phyloP scores from a whole-genome alignment of 2,113 vertebrate species.

The Pollimyrus isidori region DNA sequence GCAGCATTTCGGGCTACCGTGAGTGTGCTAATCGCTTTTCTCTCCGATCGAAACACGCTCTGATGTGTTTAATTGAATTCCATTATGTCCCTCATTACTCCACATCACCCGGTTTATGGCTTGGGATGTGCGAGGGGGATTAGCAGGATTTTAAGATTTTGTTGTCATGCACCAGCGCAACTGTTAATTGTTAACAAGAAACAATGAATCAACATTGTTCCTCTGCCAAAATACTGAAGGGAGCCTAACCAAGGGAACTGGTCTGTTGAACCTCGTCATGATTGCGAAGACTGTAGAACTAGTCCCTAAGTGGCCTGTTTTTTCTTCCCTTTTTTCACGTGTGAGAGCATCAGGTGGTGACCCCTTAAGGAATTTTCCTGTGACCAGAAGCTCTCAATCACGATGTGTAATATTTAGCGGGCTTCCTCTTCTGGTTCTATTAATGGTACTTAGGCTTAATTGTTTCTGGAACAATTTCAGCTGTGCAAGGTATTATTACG shows the following conservation, averaged over 20 bases:
- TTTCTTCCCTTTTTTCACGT: background rate
- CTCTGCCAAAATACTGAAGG: constrained; percentile 2
- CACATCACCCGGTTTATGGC: constrained; percentile 10
- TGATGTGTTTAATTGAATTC: constrained; percentile 17
- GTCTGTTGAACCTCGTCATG: constrained; percentile 22
- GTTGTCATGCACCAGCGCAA: constrained; percentile 6
- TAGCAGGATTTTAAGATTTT: constrained; percentile 16
- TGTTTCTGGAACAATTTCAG: background rate
- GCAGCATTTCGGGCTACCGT: background rate
- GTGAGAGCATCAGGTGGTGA: background rate
- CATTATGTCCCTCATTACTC: constrained; percentile 13
- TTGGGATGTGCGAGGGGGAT: constrained; percentile 6
- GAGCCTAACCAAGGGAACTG: background rate
- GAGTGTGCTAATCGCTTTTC: background rate
- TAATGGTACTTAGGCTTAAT: background rate
- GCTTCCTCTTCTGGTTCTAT: background rate
- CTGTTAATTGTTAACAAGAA: constrained; percentile 40
- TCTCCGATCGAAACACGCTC: background rate
- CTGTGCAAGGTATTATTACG: background rate
- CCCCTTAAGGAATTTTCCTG: background rate
- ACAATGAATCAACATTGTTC: background rate
- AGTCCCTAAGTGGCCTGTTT: background rate
- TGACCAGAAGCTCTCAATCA: background rate
- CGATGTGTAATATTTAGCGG: background rate
- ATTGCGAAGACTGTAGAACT: constrained; percentile 52